Conservation (phyloP, 2,113 vertebrate genomes). For the Synodontis membranacea region DNA sequence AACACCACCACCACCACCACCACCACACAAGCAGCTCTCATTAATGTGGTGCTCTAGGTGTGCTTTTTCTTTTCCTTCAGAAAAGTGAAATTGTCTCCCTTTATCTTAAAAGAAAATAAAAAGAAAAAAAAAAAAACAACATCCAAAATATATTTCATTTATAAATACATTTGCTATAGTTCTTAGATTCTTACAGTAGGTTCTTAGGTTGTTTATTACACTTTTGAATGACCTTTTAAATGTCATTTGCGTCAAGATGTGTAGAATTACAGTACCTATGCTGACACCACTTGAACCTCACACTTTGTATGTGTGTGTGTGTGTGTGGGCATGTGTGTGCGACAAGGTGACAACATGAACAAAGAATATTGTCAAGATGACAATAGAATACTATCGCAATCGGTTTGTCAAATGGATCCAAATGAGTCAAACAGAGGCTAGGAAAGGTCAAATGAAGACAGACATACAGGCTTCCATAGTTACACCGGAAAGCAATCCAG, state of each 20-base stretch:
- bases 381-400: neutral
- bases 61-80: neutral
- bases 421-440: neutral
- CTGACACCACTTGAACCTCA: constrained; percentile 1
- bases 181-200: no score
- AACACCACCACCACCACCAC: no score
- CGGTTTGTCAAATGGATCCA: neutral
- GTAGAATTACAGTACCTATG: neutral
- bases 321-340: no score
- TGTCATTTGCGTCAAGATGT: neutral
- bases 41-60: neutral
- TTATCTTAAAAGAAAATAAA: constrained; percentile 14
- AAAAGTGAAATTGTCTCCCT: neutral
- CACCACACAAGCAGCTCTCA: constrained; percentile 17
- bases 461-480: neutral
- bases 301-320: neutral
- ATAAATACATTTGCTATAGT: no score
- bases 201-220: neutral
- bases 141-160: neutral
- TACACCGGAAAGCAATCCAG: neutral
- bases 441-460: neutral
- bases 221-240: neutral
- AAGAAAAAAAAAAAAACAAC: no score
- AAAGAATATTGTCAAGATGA: no score
- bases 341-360: no score